Percentiles rank a stretch among this genome's conserved stretches.
Evolutionary conservation across 2,888 invertebrate genomes (phyloP).

Genomic region (Subacronicta megacephala): DNA sequence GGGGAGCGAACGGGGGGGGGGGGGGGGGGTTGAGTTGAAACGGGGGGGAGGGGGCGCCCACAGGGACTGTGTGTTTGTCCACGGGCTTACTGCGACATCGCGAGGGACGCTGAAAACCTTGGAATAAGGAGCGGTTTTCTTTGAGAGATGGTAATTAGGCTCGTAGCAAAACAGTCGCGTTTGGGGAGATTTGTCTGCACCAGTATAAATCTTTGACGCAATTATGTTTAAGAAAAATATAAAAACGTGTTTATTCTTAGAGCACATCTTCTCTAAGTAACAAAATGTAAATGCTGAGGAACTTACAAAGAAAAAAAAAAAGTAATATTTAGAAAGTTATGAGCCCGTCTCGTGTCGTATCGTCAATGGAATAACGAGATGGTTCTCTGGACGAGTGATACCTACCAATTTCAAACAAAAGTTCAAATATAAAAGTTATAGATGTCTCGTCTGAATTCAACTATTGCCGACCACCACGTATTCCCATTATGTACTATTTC

Average conservation of each 20-base stretch:
- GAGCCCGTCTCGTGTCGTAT: constrained; percentile 4
- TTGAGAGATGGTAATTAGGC: constrained; percentile 36
- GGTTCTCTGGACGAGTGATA: constrained; percentile 5
- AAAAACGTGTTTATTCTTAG: background rate
- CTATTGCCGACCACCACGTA: constrained; percentile 18
- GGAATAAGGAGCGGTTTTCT: constrained; percentile 19
- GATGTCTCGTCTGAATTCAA: constrained; percentile 25
- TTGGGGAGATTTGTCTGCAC: constrained; percentile 5
- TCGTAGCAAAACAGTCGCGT: constrained; percentile 10
- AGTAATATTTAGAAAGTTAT: background rate
- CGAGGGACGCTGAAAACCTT: constrained; percentile 13
- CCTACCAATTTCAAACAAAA: constrained; percentile 18
- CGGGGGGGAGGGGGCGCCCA: background rate
- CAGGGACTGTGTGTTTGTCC: constrained; percentile 43
- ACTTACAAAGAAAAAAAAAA: background rate
- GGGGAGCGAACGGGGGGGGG: constrained; percentile 29
- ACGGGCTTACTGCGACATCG: constrained; percentile 31
- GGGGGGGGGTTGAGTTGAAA: background rate
- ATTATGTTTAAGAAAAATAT: background rate
- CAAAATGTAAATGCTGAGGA: background rate
- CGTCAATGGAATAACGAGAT: constrained; percentile 4
- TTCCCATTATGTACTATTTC: constrained; percentile 10
- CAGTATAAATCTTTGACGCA: constrained; percentile 5
- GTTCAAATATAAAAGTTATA: constrained; percentile 32
- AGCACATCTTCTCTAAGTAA: background rate